Evolutionary conservation across 2,113 vertebrate species (phyloP).

Genomic region (Malurus alboscapulatus): DNA sequence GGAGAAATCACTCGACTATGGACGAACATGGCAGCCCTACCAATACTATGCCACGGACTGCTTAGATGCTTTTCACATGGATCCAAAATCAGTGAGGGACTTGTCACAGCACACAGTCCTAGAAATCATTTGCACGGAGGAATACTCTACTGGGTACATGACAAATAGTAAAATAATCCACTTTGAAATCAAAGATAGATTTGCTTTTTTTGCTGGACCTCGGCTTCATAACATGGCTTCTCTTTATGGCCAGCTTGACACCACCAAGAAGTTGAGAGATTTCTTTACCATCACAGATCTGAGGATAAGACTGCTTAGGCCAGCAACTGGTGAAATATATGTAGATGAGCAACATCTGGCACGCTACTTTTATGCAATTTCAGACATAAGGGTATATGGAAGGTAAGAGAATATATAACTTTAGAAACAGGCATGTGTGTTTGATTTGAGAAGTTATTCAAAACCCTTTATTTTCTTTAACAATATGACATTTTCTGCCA

Average conservation of each 20-base stretch:
- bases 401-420: constrained; percentile 82
- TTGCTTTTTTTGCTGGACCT: constrained; percentile 95
- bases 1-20: constrained; percentile 97
- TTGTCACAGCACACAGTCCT: constrained; percentile 91
- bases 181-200: constrained; percentile 98
- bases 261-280: constrained; percentile 96
- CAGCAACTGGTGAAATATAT: constrained; percentile 93
- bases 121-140: constrained; percentile 99
- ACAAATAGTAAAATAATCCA: constrained; percentile 96
- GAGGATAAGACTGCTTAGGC: constrained; percentile 90
- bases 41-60: constrained; percentile 98
- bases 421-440: neutral
- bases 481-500: neutral
- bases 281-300: constrained; percentile 98
- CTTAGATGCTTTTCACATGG: constrained; percentile 97
- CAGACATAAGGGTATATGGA: constrained; percentile 96
- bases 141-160: constrained; percentile 94
- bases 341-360: constrained; percentile 92
- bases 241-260: constrained; percentile 96
- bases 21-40: constrained; percentile 95
- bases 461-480: neutral
- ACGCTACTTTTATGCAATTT: constrained; percentile 98
- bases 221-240: constrained; percentile 97
- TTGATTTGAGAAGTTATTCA: neutral
- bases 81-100: constrained; percentile 93